A percentile compares a stretch with the other conserved stretches of the same genome.
Conservation (phyloP, 2,797 vertebrate species). For the Loris lydekkerianus region DNA sequence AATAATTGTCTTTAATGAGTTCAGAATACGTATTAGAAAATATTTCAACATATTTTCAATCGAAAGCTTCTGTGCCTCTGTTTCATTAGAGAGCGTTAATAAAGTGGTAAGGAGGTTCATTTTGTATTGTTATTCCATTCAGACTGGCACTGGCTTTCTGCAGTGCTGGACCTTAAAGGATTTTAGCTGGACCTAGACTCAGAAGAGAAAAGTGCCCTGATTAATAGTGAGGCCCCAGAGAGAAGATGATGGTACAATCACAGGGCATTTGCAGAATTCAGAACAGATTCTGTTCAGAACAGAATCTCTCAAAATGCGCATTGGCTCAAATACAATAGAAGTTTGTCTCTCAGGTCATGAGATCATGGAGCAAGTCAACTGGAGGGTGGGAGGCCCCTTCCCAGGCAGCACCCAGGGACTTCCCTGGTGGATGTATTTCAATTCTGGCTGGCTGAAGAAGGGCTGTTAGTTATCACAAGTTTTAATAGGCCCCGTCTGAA, state of each 20-base stretch:
- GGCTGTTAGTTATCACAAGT: not conserved
- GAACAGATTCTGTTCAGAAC: too few species aligned
- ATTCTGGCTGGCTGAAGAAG: not conserved
- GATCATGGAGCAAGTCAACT: not conserved
- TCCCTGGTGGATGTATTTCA: not conserved
- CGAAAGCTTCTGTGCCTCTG: not conserved
- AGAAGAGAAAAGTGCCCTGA: not conserved
- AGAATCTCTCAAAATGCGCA: not conserved
- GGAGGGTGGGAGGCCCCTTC: too few species aligned
- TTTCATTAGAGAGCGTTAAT: not conserved
- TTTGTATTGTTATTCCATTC: not conserved
- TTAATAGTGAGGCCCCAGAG: not conserved
- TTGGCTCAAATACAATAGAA: not conserved
- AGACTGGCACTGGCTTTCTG: not conserved
- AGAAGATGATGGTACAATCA: not conserved
- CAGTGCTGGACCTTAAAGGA: not conserved
- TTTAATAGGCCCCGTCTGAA: not conserved
- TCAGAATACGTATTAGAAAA: not conserved
- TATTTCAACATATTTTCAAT: conserved; percentile 36
- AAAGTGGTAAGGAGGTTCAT: not conserved
- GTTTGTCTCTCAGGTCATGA: not conserved
- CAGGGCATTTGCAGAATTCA: not conserved
- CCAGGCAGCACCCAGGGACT: not conserved
- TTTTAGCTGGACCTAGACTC: not conserved
- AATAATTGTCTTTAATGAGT: not conserved